Conservation (phyloP, 2,888 invertebrate species). For the Tethea ocularis region DNA sequence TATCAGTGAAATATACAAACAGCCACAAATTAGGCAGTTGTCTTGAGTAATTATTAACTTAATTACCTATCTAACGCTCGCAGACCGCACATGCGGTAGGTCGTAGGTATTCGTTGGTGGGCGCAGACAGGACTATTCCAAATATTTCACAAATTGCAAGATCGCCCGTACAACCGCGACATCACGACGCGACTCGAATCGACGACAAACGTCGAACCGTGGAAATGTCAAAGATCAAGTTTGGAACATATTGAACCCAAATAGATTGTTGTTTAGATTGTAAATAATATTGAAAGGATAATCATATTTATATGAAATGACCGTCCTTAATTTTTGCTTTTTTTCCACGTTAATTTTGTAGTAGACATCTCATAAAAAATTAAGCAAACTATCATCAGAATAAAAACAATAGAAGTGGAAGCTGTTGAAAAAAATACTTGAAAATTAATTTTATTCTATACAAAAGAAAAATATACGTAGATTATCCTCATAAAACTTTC, state of each 20-base stretch:
- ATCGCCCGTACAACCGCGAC: slow-evolving; percentile 63
- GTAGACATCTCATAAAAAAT: too few relatives aligned
- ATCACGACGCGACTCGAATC: slow-evolving; percentile 51
- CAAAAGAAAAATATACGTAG: background rate
- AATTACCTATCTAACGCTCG: slow-evolving; percentile 37
- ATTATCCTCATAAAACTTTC: background rate
- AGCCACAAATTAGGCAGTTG: background rate
- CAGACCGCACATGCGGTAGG: slow-evolving; percentile 38
- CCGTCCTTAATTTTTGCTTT: too few relatives aligned
- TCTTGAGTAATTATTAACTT: slow-evolving; percentile 21
- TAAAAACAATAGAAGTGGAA: too few relatives aligned
- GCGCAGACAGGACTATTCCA: slow-evolving; percentile 67
- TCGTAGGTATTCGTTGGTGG: slow-evolving; percentile 65
- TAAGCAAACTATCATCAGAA: too few relatives aligned
- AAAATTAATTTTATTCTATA: too few relatives aligned
- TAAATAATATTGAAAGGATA: background rate
- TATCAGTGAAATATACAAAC: background rate
- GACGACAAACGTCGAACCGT: slow-evolving; percentile 33
- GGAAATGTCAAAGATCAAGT: slow-evolving; percentile 44
- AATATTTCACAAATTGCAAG: slow-evolving; percentile 79
- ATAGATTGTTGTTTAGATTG: too few relatives aligned
- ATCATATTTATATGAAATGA: too few relatives aligned
- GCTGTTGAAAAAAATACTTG: too few relatives aligned
- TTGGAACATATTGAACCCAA: slow-evolving; percentile 20
- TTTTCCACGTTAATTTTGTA: too few relatives aligned